Conservation (phyloP, 2,888 invertebrate species). For the Athalia cordata region DNA sequence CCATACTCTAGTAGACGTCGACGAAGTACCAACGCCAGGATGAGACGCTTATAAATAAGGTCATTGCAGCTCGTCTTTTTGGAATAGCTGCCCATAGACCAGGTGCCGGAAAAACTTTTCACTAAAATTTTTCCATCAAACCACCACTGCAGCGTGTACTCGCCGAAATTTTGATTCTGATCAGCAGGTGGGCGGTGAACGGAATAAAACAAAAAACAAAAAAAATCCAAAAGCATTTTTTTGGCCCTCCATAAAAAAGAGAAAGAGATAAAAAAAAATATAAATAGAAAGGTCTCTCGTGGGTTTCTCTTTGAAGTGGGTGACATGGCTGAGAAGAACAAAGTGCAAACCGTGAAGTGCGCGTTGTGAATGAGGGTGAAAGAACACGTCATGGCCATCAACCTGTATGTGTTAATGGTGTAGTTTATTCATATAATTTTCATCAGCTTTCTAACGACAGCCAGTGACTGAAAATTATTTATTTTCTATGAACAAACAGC, state of each 20-base stretch:
- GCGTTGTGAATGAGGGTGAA: constrained; percentile 9
- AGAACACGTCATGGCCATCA: neutral
- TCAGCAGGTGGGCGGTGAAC: neutral
- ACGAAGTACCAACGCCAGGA: neutral
- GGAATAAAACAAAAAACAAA: neutral
- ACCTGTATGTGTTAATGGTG: neutral
- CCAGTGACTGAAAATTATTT: neutral
- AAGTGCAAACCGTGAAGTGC: constrained; percentile 16
- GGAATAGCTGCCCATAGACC: constrained; percentile 3
- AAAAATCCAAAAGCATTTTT: neutral
- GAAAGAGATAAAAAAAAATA: too few relatives aligned
- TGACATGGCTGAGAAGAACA: neutral
- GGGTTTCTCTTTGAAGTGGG: constrained; percentile 18
- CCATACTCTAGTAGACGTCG: constrained; percentile 7
- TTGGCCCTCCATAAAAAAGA: neutral
- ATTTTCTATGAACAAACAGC: neutral
- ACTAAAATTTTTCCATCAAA: constrained; percentile 4
- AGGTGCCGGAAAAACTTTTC: constrained; percentile 19
- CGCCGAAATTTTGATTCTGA: neutral
- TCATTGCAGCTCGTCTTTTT: neutral
- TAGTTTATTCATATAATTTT: constrained; percentile 33
- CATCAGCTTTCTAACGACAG: constrained; percentile 4
- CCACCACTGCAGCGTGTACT: neutral
- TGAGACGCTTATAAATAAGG: constrained; percentile 30
- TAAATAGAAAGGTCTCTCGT: too few relatives aligned